These are phyloP conservation scores for Pachliopta kotzebuea DNA, from an alignment of 2,888 invertebrate genomes.

Conservation along the genomic window DNA sequence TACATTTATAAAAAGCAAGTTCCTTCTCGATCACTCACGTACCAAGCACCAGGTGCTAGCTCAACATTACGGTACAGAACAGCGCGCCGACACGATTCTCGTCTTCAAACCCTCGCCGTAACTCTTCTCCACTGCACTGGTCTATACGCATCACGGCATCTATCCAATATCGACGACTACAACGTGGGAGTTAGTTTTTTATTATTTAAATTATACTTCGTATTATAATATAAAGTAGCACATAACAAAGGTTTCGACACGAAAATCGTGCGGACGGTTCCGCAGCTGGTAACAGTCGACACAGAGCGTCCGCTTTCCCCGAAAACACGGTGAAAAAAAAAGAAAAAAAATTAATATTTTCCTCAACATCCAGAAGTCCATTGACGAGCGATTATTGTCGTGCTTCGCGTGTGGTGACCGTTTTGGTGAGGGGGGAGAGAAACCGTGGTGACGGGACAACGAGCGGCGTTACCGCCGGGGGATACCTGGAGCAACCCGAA, in stretches of 20 bases:
- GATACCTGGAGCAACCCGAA: constrained; percentile 41
- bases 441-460: constrained; percentile 21
- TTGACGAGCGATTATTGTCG: constrained; percentile 20
- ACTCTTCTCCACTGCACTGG: background rate
- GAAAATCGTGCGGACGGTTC: constrained; percentile 7
- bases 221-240: background rate
- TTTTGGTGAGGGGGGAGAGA: background rate
- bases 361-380: constrained; percentile 17
- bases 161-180: too few species aligned
- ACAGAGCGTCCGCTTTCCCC: constrained; percentile 7
- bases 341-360: constrained; percentile 5
- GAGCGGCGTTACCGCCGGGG: constrained; percentile 38
- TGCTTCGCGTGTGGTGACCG: constrained; percentile 6
- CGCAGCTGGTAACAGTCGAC: constrained; percentile 7
- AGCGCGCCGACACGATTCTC: constrained; percentile 3
- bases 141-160: too few species aligned
- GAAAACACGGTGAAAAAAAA: background rate
- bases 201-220: background rate
- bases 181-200: background rate
- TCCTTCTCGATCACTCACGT: background rate
- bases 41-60: constrained; percentile 4
- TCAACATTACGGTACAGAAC: constrained; percentile 1
- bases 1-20: constrained; percentile 25
- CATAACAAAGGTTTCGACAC: background rate
- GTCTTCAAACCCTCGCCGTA: constrained; percentile 1